These are phyloP conservation scores for Tortrix viridana DNA, from an alignment of 2,888 invertebrate species.

Conservation along the genomic window DNA sequence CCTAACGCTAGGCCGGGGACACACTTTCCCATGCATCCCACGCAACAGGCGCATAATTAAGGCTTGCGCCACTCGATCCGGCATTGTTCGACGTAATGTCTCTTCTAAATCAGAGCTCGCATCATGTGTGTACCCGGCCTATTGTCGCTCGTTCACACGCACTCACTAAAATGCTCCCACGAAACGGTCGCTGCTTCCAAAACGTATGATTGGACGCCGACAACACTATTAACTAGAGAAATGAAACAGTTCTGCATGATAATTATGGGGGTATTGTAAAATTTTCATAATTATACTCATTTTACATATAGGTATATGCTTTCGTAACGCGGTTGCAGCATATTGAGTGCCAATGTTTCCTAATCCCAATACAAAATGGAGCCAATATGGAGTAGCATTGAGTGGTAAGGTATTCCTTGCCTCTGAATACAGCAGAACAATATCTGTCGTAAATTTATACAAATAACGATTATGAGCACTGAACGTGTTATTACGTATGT, in stretches of 20 bases:
- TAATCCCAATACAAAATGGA: neutral
- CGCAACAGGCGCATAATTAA: constrained; percentile 71
- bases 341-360: neutral
- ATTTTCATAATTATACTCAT: constrained; percentile 32
- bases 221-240: constrained; percentile 25
- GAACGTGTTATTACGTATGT: neutral
- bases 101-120: constrained; percentile 77
- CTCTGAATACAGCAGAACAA: no score
- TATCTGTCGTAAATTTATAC: no score
- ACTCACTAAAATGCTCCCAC: constrained; percentile 77
- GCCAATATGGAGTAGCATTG: no score
- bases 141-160: constrained; percentile 80
- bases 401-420: no score
- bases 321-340: neutral
- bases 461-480: no score
- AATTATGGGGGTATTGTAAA: constrained; percentile 32
- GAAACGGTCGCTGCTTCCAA: constrained; percentile 48
- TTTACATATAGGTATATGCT: constrained; percentile 19
- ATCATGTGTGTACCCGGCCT: constrained; percentile 65
- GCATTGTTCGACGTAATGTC: constrained; percentile 77
- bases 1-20: constrained; percentile 39
- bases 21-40: constrained; percentile 75
- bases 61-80: constrained; percentile 69
- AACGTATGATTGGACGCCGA: constrained; percentile 34
- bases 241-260: constrained; percentile 33